Evolutionary conservation across 2,888 invertebrate genomes (phyloP), one percentile per base, ranked within the genome.

Genomic region (Electrophaes corylata): DNA sequence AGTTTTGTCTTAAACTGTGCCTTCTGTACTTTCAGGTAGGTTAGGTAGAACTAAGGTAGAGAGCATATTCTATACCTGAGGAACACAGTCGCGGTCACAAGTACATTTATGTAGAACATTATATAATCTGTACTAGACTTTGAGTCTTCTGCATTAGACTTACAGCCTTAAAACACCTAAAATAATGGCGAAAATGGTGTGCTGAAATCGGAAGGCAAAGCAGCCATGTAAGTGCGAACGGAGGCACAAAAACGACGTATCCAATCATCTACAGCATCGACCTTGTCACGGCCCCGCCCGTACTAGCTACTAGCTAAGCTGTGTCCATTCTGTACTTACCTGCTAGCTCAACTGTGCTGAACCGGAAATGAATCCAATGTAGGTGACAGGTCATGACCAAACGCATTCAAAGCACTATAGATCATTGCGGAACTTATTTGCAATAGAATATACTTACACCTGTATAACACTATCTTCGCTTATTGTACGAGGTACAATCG

Each of bases 361-460:
- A 20, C 33, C 16, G 51, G 51, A 52, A 52, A 44, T 35, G 2
- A 37, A 26, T 39, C 29, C 23, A 18, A 51, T 44, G 43, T 44
- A 16, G 41, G 35, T 39, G 29, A 49, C 16, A 33, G 43, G 18
- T 35, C 35, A 43, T 4, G 51, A 43, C 23, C 40, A 41, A 44
- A 43, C 10, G 20, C 11, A 47, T 5, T 14, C 11, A 4, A 5
- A 31, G n/a, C 14, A 1, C 11, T 26, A 18, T 18, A 1, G 3
- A 18, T 11, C 4, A 37, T 33, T 14, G 16, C 8, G 8, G 8
- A 16, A 37, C 37, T 10, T 37, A 16, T 37, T 37, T 37, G 10
- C 14, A 37, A 37, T 37, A 16, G 37, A 37, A 10, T 11, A 31
- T 31, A n/a, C 4, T 6, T 23, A 23, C 23, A n/a, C n/a, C n/a